Evolutionary conservation across 1,140 invertebrate species (phyloP), one percentile per base, ranked within the genome.

Genomic region (Drosophila ironensis): DNA sequence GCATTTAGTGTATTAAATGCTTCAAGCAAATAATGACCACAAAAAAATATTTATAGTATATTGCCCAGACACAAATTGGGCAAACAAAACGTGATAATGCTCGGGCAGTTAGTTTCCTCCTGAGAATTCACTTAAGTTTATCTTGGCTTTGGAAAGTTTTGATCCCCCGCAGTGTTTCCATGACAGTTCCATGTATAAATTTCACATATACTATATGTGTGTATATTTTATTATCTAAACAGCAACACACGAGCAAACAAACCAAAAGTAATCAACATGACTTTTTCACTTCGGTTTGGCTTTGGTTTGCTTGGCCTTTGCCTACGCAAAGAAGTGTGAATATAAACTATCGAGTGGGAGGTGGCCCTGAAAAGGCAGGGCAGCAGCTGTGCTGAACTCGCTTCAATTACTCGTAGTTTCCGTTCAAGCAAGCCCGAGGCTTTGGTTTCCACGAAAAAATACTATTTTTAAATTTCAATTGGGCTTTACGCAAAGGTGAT

Each of bases 61-160:
- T 2, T 17, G 3, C 7, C 14, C 27, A 50, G 11, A 63, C 42
- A 4, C 35, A 14, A 2, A 47, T n/a, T n/a, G n/a, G n/a, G 14
- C 37, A 69, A 48, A 60, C 27, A 44, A 76, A 76, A 73, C 72
- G 41, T 48, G 61, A 69, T 73, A 78, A 78, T 73, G 54, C 42
- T n/a, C 41, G 5, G 33, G 42, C 33, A 73, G 69, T 33, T 38
- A 53, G 54, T 78, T 61, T 68, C 30, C 63, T 46, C 70, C 17
- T 11, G 54, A 37, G 70, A 33, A 57, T 42, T 48, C 41, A 64
- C 24, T 52, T 47, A 69, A 78, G 48, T 80, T 80, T 64, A 54
- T 47, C 64, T 37, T 28, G 60, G 59, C 51, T 56, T 59, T 57
- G 38, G 5, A 22, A 16, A 37, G 14, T 8, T 33, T 54, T 56